A percentile compares a stretch with the other conserved stretches of the same genome.
These are phyloP conservation scores for Amyelois transitella DNA, from an alignment of 1,140 invertebrate species.

Conservation along the genomic window DNA sequence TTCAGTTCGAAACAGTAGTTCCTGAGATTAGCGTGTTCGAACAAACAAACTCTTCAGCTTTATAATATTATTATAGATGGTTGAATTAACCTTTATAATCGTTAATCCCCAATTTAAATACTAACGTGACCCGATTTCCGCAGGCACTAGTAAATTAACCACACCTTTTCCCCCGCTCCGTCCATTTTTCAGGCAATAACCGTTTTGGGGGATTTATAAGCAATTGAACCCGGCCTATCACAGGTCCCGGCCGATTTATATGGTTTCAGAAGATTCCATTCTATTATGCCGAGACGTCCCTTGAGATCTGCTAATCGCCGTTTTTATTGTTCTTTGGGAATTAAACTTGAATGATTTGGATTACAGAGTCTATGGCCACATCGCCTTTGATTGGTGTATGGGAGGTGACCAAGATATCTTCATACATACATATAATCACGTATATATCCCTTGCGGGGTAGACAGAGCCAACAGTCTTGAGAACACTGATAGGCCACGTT, in stretches of 20 bases:
- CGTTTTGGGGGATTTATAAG: slow-evolving; percentile 3
- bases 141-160: background rate
- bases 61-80: too few species aligned
- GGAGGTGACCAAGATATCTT: too few species aligned
- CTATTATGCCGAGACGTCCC: background rate
- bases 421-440: too few species aligned
- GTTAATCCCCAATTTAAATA: background rate
- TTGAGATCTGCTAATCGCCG: background rate
- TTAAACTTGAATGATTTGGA: background rate
- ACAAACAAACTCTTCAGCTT: too few species aligned
- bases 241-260: background rate
- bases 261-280: slow-evolving; percentile 1
- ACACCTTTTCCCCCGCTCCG: background rate
- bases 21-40: too few species aligned
- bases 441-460: too few species aligned
- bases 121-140: background rate
- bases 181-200: slow-evolving; percentile 1
- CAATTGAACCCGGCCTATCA: background rate
- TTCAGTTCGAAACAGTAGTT: too few species aligned
- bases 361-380: background rate
- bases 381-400: background rate
- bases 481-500: too few species aligned
- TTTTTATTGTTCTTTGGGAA: background rate
- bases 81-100: too few species aligned
- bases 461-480: too few species aligned